A percentile compares a stretch with the other conserved stretches of the same genome.
Evolutionary conservation across 2,888 invertebrate genomes (phyloP).

Genomic region (Oxystoma pomonae): DNA sequence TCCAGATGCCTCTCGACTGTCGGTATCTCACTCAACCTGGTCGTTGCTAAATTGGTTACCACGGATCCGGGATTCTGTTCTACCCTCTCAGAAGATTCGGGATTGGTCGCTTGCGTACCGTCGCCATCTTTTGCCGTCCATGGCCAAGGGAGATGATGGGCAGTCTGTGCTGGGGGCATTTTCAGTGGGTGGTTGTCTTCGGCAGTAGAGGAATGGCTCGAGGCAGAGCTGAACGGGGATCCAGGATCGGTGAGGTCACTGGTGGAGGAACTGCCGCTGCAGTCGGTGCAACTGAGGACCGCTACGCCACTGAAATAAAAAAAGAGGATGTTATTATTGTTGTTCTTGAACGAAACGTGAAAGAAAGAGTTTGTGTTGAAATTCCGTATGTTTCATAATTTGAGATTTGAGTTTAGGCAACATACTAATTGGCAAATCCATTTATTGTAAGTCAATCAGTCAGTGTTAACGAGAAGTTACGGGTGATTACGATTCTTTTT

Average conservation of each 20-base stretch:
- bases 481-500: too few species aligned
- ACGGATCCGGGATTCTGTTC: background rate
- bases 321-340: too few species aligned
- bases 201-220: slow-evolving; percentile 48
- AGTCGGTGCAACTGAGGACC: slow-evolving; percentile 71
- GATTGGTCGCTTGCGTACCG: slow-evolving; percentile 2
- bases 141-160: slow-evolving; percentile 37
- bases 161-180: slow-evolving; percentile 42
- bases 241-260: slow-evolving; percentile 86
- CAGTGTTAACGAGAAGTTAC: too few species aligned
- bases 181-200: slow-evolving; percentile 34
- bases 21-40: background rate
- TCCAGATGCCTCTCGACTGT: background rate
- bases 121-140: slow-evolving; percentile 32
- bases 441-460: too few species aligned
- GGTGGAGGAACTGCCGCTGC: slow-evolving; percentile 52
- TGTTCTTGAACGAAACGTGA: too few species aligned
- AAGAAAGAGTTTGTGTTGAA: too few species aligned
- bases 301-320: slow-evolving; percentile 74
- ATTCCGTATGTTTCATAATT: too few species aligned
- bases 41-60: background rate
- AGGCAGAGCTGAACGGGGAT: slow-evolving; percentile 73
- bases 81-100: background rate
- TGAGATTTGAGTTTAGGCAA: too few species aligned
- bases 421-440: too few species aligned